phyloP scores from a whole-genome alignment of 2,888 invertebrate genomes.

The Steinernema hermaphroditum region DNA sequence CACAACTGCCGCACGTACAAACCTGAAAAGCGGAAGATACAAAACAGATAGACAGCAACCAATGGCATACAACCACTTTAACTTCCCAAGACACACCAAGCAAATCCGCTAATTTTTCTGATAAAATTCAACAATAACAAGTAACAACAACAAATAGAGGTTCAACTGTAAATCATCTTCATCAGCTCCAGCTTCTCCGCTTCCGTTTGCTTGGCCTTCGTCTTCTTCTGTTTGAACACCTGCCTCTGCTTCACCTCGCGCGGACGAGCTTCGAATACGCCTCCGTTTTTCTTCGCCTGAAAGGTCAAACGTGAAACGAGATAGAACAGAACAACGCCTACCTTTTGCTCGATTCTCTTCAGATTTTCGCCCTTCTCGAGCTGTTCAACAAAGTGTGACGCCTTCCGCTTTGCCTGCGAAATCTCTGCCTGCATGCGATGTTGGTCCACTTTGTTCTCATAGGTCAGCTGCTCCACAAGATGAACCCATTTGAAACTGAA shows the following conservation, averaged over 20 bases:
- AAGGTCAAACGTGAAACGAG: not conserved
- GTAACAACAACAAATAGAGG: slow-evolving; percentile 5
- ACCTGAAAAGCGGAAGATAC: too few relatives aligned
- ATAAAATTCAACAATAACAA: too few relatives aligned
- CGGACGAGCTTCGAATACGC: not conserved
- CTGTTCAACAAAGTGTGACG: slow-evolving; percentile 79
- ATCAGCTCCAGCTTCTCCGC: slow-evolving; percentile 11
- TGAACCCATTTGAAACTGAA: slow-evolving; percentile 90
- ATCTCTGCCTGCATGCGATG: slow-evolving; percentile 75
- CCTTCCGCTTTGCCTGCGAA: slow-evolving; percentile 86
- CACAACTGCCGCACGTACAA: too few relatives aligned
- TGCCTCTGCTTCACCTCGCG: not conserved
- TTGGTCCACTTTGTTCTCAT: slow-evolving; percentile 85
- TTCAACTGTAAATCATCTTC: slow-evolving; percentile 15
- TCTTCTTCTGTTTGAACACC: slow-evolving; percentile 3
- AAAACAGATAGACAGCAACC: too few relatives aligned
- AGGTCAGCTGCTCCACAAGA: slow-evolving; percentile 86
- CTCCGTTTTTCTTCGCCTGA: not conserved
- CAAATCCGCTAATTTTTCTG: too few relatives aligned
- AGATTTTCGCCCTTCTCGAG: slow-evolving; percentile 67
- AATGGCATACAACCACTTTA: too few relatives aligned
- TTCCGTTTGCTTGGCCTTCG: not conserved
- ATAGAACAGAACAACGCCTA: too few relatives aligned
- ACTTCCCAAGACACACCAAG: too few relatives aligned
- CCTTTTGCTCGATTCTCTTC: slow-evolving; percentile 61